Percentiles rank a stretch among this genome's conserved stretches.
phyloP scores from a whole-genome alignment of 2,888 invertebrate genomes.

The Petrophora chlorosata region DNA sequence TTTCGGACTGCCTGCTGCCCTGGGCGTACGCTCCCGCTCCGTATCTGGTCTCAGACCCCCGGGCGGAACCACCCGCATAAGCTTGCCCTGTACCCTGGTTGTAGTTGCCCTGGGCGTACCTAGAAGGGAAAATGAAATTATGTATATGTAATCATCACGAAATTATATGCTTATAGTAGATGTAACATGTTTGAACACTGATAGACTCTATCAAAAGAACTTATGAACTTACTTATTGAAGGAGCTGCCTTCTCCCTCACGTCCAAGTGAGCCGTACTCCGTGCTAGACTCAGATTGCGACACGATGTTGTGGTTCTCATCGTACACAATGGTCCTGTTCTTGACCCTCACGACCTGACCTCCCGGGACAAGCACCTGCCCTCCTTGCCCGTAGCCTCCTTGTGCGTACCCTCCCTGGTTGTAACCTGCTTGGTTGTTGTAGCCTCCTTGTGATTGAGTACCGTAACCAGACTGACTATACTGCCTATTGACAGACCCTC shows the following conservation, averaged over 20 bases:
- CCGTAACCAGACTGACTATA: slow-evolving; percentile 5
- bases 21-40: slow-evolving; percentile 18
- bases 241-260: slow-evolving; percentile 74
- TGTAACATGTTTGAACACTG: too few species aligned
- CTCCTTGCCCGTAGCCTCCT: slow-evolving; percentile 39
- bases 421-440: slow-evolving; percentile 43
- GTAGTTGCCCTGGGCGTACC: slow-evolving; percentile 39
- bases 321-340: slow-evolving; percentile 66
- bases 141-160: not conserved
- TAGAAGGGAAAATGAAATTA: slow-evolving; percentile 4
- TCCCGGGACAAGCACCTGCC: slow-evolving; percentile 41
- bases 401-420: slow-evolving; percentile 41
- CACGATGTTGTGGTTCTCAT: slow-evolving; percentile 72
- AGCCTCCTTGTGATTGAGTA: slow-evolving; percentile 41
- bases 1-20: slow-evolving; percentile 25
- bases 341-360: slow-evolving; percentile 57
- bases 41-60: slow-evolving; percentile 21
- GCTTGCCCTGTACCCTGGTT: slow-evolving; percentile 38
- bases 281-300: slow-evolving; percentile 80
- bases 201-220: too few species aligned
- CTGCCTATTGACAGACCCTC: slow-evolving; percentile 20
- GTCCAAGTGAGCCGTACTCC: slow-evolving; percentile 72
- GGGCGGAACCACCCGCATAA: slow-evolving; percentile 21
- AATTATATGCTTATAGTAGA: not conserved
- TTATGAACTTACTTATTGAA: slow-evolving; percentile 67